Evolutionary conservation across 2,113 vertebrate genomes (phyloP).

Genomic region (Cromileptes altivelis): DNA sequence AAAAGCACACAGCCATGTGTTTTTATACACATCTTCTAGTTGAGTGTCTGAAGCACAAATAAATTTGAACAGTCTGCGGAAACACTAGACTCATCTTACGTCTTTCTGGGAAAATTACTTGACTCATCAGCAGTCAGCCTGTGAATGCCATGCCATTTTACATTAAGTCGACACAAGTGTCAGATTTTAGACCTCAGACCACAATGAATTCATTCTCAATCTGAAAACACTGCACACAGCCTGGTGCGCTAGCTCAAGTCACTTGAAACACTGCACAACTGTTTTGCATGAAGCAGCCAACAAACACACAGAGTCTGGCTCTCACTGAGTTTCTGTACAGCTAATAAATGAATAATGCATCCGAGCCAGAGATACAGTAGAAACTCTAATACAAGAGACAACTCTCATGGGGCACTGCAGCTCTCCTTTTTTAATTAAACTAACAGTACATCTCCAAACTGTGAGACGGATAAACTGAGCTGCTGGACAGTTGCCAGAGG

Average conservation of each 20-base stretch:
- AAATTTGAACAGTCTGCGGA: neutral
- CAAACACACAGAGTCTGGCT: slow-evolving; percentile 1
- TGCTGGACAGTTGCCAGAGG: neutral
- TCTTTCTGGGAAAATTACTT: neutral
- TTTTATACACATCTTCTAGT: neutral
- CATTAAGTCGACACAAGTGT: neutral
- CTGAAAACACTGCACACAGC: slow-evolving; percentile 1
- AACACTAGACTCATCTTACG: neutral
- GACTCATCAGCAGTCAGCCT: neutral
- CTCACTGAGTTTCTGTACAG: neutral
- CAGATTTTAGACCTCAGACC: neutral
- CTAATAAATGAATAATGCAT: slow-evolving; percentile 13
- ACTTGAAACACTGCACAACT: slow-evolving; percentile 9
- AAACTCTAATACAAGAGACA: neutral
- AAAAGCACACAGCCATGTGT: neutral
- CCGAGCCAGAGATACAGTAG: slow-evolving; percentile 1
- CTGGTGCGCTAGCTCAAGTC: neutral
- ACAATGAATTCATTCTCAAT: neutral
- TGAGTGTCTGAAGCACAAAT: neutral
- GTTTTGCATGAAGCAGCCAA: neutral
- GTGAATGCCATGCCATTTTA: neutral
- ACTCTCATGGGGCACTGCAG: neutral
- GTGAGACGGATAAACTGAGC: slow-evolving; percentile 3
- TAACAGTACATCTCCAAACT: neutral
- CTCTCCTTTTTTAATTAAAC: slow-evolving; percentile 24